Evolutionary conservation across 2,113 vertebrate species (phyloP).

Genomic region (Nothobranchius furzeri): DNA sequence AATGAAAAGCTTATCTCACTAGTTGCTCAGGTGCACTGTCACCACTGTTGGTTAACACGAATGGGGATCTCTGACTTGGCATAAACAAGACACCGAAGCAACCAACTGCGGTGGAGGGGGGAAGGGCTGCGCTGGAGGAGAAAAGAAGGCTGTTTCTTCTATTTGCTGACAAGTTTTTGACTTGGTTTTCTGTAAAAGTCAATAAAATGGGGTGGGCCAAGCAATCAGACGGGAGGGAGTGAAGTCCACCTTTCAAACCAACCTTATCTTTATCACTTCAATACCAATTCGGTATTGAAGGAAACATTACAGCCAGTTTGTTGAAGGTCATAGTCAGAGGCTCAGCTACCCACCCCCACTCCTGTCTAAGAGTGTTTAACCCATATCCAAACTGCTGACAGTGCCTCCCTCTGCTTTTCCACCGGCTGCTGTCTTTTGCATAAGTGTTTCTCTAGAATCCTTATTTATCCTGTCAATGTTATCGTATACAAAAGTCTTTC

Average conservation of each 20-base stretch:
- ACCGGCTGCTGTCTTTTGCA: neutral
- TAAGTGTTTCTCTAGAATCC: neutral
- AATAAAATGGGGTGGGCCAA: slow-evolving; percentile 13
- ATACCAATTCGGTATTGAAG: slow-evolving; percentile 35
- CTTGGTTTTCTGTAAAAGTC: slow-evolving; percentile 15
- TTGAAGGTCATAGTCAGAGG: slow-evolving; percentile 63
- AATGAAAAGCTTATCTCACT: slow-evolving; percentile 43
- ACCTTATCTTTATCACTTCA: slow-evolving; percentile 21
- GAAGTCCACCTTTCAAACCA: slow-evolving; percentile 23
- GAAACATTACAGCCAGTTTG: slow-evolving; percentile 63
- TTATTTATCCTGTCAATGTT: neutral
- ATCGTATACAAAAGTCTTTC: neutral
- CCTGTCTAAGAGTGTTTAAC: slow-evolving; percentile 46
- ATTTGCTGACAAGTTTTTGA: slow-evolving; percentile 40
- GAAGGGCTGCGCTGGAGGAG: neutral
- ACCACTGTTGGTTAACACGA: slow-evolving; percentile 39
- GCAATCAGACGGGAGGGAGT: slow-evolving; percentile 16
- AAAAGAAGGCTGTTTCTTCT: slow-evolving; percentile 20
- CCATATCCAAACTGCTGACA: slow-evolving; percentile 57
- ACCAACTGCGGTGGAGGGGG: slow-evolving; percentile 4
- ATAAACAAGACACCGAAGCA: slow-evolving; percentile 51
- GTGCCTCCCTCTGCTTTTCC: slow-evolving; percentile 4
- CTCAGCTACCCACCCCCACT: slow-evolving; percentile 52
- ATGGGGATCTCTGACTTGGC: slow-evolving; percentile 55
- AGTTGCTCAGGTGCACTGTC: slow-evolving; percentile 57